phyloP scores from a whole-genome alignment of 2,888 invertebrate species.

The Drosophila suboccidentalis region DNA sequence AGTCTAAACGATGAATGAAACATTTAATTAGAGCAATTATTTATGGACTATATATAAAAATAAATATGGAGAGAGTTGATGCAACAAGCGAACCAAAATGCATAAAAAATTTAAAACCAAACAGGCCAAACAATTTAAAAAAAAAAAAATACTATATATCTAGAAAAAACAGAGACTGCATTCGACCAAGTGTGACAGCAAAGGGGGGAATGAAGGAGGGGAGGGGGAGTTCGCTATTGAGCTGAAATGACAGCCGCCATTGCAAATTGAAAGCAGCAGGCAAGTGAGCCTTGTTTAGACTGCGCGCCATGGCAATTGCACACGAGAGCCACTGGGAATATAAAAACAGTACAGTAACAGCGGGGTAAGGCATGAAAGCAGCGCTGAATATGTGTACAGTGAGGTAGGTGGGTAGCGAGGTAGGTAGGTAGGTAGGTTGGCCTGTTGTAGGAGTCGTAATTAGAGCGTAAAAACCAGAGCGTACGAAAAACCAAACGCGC shows the following conservation, averaged over 20 bases:
- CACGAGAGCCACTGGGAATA: slow-evolving; percentile 49
- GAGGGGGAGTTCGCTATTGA: slow-evolving; percentile 60
- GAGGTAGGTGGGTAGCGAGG: no score
- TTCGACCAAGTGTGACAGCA: slow-evolving; percentile 34
- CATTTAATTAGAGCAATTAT: slow-evolving; percentile 69
- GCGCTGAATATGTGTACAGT: not conserved
- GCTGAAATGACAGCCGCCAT: slow-evolving; percentile 79
- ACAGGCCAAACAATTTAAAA: slow-evolving; percentile 37
- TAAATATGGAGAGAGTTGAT: not conserved
- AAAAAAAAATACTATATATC: not conserved
- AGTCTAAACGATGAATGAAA: slow-evolving; percentile 40
- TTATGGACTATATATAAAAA: slow-evolving; percentile 25
- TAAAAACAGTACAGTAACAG: slow-evolving; percentile 60
- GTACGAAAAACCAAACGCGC: slow-evolving; percentile 79
- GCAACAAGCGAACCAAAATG: slow-evolving; percentile 20
- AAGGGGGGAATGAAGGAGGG: not conserved
- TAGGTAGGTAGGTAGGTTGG: slow-evolving; percentile 2
- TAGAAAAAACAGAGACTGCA: slow-evolving; percentile 26
- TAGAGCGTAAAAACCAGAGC: slow-evolving; percentile 85
- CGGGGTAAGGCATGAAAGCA: not conserved
- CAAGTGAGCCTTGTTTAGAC: slow-evolving; percentile 81
- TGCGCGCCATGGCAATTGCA: slow-evolving; percentile 78
- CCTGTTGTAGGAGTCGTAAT: slow-evolving; percentile 80
- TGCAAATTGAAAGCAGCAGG: slow-evolving; percentile 79
- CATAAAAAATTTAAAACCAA: slow-evolving; percentile 45